Percentiles rank a stretch among this genome's conserved stretches.
These are phyloP conservation scores for Mechanitis messenoides DNA, from an alignment of 2,888 invertebrate genomes.

Conservation along the genomic window DNA sequence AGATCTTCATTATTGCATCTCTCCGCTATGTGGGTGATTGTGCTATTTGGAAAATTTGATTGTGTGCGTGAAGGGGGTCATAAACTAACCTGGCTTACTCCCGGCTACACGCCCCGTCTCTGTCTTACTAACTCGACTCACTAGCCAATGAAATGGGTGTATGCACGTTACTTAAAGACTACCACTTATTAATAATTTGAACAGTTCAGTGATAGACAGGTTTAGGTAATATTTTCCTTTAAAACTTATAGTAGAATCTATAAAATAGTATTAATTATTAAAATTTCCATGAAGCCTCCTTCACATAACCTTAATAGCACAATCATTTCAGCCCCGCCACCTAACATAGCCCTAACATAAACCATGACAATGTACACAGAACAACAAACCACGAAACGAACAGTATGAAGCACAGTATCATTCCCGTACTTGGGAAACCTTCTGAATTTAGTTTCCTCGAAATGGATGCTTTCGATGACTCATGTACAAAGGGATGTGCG, in stretches of 20 bases:
- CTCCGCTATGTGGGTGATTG: slow-evolving; percentile 67
- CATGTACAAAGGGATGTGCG: slow-evolving; percentile 42
- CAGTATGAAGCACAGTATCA: not conserved
- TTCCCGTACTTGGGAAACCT: not conserved
- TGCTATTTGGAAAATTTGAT: slow-evolving; percentile 50
- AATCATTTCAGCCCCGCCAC: slow-evolving; percentile 58
- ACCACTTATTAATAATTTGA: not conserved
- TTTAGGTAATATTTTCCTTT: too few species aligned
- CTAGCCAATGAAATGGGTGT: not conserved
- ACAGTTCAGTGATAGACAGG: not conserved
- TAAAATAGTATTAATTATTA: too few species aligned
- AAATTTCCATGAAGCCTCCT: slow-evolving; percentile 36
- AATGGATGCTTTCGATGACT: slow-evolving; percentile 40
- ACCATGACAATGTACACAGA: not conserved
- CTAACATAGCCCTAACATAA: slow-evolving; percentile 53
- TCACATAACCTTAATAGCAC: slow-evolving; percentile 56
- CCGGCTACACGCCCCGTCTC: slow-evolving; percentile 11
- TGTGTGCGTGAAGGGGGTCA: slow-evolving; percentile 33
- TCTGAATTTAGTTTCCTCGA: slow-evolving; percentile 19
- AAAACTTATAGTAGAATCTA: too few species aligned
- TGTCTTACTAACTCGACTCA: not conserved
- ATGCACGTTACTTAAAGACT: not conserved
- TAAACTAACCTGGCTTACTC: slow-evolving; percentile 23
- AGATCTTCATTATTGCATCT: slow-evolving; percentile 64
- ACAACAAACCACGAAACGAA: not conserved